phyloP scores from a whole-genome alignment of 2,113 vertebrate genomes.

The Dinomys branickii region DNA sequence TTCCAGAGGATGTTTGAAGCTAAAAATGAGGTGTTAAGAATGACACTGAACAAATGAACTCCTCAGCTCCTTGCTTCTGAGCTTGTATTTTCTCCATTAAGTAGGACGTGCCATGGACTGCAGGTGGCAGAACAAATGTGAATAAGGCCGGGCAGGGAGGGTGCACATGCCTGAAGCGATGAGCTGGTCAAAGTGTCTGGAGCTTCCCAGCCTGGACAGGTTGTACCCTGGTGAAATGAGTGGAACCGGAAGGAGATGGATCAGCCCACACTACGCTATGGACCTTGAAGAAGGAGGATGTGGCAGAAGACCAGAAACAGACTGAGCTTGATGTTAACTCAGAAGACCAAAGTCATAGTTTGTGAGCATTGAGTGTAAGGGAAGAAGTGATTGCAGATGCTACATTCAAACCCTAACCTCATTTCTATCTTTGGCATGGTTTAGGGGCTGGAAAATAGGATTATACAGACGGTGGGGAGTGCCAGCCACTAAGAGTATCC shows the following conservation, averaged over 20 bases:
- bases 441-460: neutral
- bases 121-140: neutral
- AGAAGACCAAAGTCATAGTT: neutral
- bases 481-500: neutral
- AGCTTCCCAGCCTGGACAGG: neutral
- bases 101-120: neutral
- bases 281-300: neutral
- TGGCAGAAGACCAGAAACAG: neutral
- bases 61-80: neutral
- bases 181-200: neutral
- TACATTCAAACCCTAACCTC: neutral
- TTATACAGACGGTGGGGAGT: neutral
- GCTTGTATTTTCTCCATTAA: neutral
- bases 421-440: neutral
- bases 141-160: neutral
- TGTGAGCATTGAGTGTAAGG: neutral
- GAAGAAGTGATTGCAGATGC: neutral
- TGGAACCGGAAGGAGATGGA: fast-evolving
- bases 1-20: neutral
- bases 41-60: neutral
- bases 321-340: neutral
- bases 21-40: neutral
- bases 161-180: neutral
- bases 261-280: neutral
- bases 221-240: neutral